Evolutionary conservation across 2,113 vertebrate species (phyloP).

Genomic region (Sisor rabdophorus): DNA sequence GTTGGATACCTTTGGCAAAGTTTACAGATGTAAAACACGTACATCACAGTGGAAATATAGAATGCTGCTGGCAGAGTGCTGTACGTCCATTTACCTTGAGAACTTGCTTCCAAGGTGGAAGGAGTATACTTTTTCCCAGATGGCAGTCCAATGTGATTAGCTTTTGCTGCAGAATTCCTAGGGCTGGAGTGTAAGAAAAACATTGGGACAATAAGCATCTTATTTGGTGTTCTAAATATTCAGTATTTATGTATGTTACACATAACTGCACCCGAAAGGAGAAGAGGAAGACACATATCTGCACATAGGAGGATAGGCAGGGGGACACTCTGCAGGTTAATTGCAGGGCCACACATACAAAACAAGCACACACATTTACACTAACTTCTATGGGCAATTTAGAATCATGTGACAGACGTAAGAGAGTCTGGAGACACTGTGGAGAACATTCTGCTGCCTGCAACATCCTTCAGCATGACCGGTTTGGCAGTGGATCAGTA

Average conservation of each 20-base stretch:
- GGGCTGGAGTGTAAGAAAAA: constrained; percentile 62
- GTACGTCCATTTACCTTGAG: constrained; percentile 69
- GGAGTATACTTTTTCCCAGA: constrained; percentile 66
- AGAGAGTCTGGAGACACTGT: too few relatives aligned
- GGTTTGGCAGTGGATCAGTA: too few relatives aligned
- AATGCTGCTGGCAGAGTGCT: neutral
- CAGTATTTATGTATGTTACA: neutral
- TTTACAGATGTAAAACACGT: neutral
- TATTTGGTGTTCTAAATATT: constrained; percentile 1
- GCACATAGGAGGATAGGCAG: too few relatives aligned
- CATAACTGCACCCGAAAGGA: neutral
- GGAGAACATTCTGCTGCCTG: too few relatives aligned
- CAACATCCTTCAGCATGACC: too few relatives aligned
- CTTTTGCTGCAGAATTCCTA: constrained; percentile 71
- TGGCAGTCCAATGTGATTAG: constrained; percentile 59
- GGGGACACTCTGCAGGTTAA: too few relatives aligned
- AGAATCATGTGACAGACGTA: too few relatives aligned
- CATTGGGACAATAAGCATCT: neutral
- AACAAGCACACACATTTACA: too few relatives aligned
- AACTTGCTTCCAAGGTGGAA: constrained; percentile 59
- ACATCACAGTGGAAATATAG: neutral
- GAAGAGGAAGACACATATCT: too few relatives aligned
- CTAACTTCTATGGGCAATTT: too few relatives aligned
- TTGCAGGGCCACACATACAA: too few relatives aligned
- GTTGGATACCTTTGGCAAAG: constrained; percentile 55